These are phyloP conservation scores for Philopedon plagiatum DNA, from an alignment of 2,888 invertebrate genomes.

Conservation along the genomic window DNA sequence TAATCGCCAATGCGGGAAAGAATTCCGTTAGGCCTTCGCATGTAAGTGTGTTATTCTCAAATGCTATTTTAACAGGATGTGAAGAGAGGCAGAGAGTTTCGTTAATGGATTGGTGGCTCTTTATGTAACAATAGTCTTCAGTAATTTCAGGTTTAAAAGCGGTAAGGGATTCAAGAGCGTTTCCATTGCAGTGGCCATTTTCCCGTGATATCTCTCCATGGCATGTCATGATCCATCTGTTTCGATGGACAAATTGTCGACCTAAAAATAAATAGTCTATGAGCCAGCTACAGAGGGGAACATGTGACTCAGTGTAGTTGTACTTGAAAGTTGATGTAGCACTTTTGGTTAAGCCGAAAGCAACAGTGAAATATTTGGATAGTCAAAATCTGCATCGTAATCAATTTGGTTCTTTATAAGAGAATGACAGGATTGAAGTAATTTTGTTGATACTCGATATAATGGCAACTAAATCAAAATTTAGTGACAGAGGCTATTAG, in stretches of 20 bases:
- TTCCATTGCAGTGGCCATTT: slow-evolving; percentile 50
- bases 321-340: no score
- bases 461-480: no score
- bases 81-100: slow-evolving; percentile 48
- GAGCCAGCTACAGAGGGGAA: not conserved
- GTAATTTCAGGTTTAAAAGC: slow-evolving; percentile 43
- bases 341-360: no score
- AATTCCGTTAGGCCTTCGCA: slow-evolving; percentile 41
- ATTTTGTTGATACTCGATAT: no score
- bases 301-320: no score
- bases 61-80: slow-evolving; percentile 43
- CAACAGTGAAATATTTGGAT: no score
- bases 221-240: slow-evolving; percentile 49
- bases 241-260: slow-evolving; percentile 46
- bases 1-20: slow-evolving; percentile 37
- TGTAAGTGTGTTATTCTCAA: slow-evolving; percentile 39
- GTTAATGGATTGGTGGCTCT: slow-evolving; percentile 43
- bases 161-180: slow-evolving; percentile 42
- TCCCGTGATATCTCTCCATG: slow-evolving; percentile 45
- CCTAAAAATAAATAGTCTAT: slow-evolving; percentile 24
- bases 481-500: no score
- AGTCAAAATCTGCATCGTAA: no score
- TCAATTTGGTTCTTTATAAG: no score
- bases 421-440: no score
- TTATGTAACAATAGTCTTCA: slow-evolving; percentile 49